Evolutionary conservation across 2,113 vertebrate genomes (phyloP), one percentile per base, ranked within the genome.

Genomic region (Micromys minutus): DNA sequence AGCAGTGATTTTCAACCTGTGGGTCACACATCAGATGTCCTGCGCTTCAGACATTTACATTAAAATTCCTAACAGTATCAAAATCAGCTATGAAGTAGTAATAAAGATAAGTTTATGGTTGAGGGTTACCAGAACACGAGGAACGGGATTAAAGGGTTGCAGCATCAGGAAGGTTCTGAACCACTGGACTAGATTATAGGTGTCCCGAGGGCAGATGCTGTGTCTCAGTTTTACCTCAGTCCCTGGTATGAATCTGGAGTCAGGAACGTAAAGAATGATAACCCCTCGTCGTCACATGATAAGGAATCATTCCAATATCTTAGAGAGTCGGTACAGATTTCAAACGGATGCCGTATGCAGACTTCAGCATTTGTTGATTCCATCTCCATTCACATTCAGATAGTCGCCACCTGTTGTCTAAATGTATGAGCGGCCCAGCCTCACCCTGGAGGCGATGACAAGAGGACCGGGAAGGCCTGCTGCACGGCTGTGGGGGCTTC

Each of bases 351-450:
- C 89, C 59, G 22, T 92, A 57, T 45, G 93, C 81, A 96, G 90
- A 95, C 55, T 92, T 86, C 21, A 76, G 31, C 91, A 55, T 93
- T 94, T 88, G 94, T 96, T 94, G 94, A 94, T 95, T 92, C 80
- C 92, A 92, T 34, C 84, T 94, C 93, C 92, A 94, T 80, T 94
- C 92, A 94, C 84, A 96, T 91, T 89, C 87, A 17, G 75, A 86
- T 80, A 61, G 88, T 69, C 87, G 6, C 94, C 94, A 95, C 95
- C 96, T 96, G 96, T 31, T 85, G 81, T 77, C 94, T 88, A 16
- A 88, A 80, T 5, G 92, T 81, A 95, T 85, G 88, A 92, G 90
- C 93, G 94, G 90, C 94, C 90, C 45, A 50, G 50, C 94, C 88
- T 90, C 80, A 36, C 5, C 17, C 7, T 21, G 8, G 52, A 88